Base-by-base conservation (phyloP, 2,888 invertebrate species). In the Mesorhabditis belari region DNA sequence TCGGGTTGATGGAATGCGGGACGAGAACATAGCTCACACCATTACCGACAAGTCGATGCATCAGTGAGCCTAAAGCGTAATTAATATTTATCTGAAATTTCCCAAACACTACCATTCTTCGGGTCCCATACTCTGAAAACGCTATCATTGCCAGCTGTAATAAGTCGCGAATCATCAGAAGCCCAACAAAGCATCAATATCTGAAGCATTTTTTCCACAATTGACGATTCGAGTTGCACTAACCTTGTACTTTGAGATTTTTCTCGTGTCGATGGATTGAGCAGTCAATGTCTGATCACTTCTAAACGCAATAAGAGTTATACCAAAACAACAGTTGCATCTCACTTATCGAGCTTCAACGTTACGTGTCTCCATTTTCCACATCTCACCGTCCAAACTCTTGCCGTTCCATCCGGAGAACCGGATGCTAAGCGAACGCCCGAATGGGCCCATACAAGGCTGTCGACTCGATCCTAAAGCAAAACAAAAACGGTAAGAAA, bases 101-200 rank as follows among this genome's bases (percentile, higher is more conserved):
- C 4, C 19, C 21, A 5, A 52, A 21, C 12, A 50, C 27, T n/a
- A 56, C 52, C 57, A 21, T 25, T 49, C 24, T 27, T 29, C 2
- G 51, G n/a, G 21, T 55, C 44, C 56, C 58, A 62, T n/a, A 51
- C 51, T 25, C 63, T 12, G 54, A 59, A 55, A n/a, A 35, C 44
- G 44, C 44, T 87, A 83, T 96, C 94, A 70, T 89, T 91, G 28
- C 91, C 91, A 0, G 95, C 92, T 0, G 94, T 95, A 57, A 95
- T 87, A 27, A 91, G 88, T 82, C 87, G 88, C 50, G 87, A 86
- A 82, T 98, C 96, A 63, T 91, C 90, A 64, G 87, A 85, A 81
- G 90, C 91, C 96, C 96, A 98, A 63, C 89, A 89, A 5, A 96
- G 92, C 93, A 96, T 96, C 1, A 92, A 92, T 17, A 96, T 93